phyloP scores from a whole-genome alignment of 2,113 vertebrate genomes.

The Hipposideros armiger region DNA sequence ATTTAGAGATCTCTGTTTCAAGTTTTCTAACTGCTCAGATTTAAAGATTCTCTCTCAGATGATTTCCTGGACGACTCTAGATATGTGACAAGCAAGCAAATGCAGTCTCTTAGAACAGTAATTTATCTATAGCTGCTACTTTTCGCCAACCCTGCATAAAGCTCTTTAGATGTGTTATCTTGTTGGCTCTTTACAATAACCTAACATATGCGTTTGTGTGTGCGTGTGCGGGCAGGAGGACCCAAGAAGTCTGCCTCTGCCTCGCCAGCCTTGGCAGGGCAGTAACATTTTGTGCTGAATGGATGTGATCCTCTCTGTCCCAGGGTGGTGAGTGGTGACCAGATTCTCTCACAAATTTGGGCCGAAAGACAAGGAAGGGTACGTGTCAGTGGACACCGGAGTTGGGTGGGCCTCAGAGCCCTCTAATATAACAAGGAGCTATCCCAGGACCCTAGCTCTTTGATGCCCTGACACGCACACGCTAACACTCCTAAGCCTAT shows the following conservation, averaged over 20 bases:
- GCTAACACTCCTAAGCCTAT: fast-evolving
- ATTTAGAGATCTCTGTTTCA: background rate
- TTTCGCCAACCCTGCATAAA: background rate
- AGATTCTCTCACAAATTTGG: background rate
- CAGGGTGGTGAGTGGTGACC: background rate
- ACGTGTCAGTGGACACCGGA: background rate
- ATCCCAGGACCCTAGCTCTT: background rate
- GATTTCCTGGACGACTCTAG: background rate
- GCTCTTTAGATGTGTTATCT: background rate
- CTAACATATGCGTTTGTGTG: background rate
- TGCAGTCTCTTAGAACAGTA: background rate
- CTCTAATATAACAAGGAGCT: background rate
- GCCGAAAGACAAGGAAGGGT: background rate
- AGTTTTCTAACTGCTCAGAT: background rate
- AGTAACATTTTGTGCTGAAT: fast-evolving
- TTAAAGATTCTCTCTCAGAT: background rate
- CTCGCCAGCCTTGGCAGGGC: background rate
- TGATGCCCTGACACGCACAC: background rate
- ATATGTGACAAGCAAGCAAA: background rate
- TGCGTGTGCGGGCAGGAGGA: background rate
- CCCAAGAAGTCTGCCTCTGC: background rate
- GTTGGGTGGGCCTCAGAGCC: background rate
- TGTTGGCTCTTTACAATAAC: background rate
- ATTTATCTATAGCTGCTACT: background rate
- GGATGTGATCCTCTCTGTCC: background rate